phyloP scores from a whole-genome alignment of 2,113 vertebrate species.

The Rutilus rutilus region DNA sequence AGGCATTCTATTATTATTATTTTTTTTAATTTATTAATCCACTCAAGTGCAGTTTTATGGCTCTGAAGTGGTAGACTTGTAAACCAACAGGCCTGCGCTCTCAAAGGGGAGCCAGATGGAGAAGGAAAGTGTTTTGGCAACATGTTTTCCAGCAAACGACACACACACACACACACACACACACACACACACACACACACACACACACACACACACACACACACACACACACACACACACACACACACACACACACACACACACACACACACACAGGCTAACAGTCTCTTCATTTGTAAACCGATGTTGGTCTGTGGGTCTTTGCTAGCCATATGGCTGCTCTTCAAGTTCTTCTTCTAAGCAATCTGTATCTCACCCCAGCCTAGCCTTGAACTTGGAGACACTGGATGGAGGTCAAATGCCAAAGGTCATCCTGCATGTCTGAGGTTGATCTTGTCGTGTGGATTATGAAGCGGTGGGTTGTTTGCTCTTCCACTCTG shows the following conservation, averaged over 20 bases:
- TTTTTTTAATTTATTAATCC: slow-evolving; percentile 63
- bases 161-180: slow-evolving; percentile 42
- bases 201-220: neutral
- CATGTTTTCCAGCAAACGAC: slow-evolving; percentile 28
- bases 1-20: slow-evolving; percentile 51
- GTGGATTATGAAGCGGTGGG: slow-evolving; percentile 41
- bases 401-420: slow-evolving; percentile 45
- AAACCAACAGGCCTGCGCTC: slow-evolving; percentile 55
- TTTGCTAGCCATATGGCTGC: slow-evolving; percentile 41
- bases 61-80: slow-evolving; percentile 65
- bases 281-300: slow-evolving; percentile 40
- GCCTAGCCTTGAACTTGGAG: slow-evolving; percentile 67
- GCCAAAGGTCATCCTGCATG: slow-evolving; percentile 48
- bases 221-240: slow-evolving; percentile 16
- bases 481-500: slow-evolving; percentile 51
- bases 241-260: slow-evolving; percentile 20
- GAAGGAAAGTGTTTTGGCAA: slow-evolving; percentile 50
- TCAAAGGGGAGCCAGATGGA: slow-evolving; percentile 58
- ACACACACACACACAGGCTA: slow-evolving; percentile 36
- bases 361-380: slow-evolving; percentile 34
- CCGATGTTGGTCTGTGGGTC: slow-evolving; percentile 41
- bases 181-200: slow-evolving; percentile 35
- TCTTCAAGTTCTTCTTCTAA: neutral
- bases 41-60: slow-evolving; percentile 68
- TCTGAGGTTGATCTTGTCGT: slow-evolving; percentile 44